A percentile compares a stretch with the other conserved stretches of the same genome.
phyloP scores from a whole-genome alignment of 2,113 vertebrate genomes.

The Felis chaus region DNA sequence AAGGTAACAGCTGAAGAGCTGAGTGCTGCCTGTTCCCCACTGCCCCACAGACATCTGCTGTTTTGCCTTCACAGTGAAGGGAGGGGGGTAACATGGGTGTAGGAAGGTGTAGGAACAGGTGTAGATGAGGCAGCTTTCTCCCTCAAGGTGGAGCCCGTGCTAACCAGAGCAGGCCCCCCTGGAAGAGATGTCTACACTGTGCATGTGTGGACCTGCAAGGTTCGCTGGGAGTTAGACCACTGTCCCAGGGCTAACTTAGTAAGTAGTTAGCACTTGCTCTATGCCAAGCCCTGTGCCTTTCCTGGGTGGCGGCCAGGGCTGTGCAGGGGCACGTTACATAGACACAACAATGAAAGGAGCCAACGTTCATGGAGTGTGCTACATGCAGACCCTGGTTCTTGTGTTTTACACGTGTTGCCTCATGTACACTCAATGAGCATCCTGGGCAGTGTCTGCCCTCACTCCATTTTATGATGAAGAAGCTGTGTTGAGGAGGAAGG shows the following conservation, averaged over 20 bases:
- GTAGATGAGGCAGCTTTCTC: background rate
- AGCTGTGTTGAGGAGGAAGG: background rate
- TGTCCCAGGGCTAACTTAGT: background rate
- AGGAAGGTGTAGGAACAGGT: background rate
- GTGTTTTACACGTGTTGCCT: background rate
- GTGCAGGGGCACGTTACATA: background rate
- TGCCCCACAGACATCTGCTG: background rate
- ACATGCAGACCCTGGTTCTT: background rate
- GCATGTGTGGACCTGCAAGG: background rate
- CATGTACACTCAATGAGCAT: background rate
- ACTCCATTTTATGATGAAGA: background rate
- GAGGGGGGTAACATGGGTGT: too few species aligned
- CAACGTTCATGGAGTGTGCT: rapidly evolving
- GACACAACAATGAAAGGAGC: background rate
- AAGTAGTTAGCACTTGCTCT: background rate
- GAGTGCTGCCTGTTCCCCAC: background rate
- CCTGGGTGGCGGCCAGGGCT: background rate
- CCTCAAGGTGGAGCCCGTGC: background rate
- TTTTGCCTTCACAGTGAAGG: background rate
- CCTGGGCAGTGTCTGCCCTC: background rate
- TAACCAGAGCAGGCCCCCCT: background rate
- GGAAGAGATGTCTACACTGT: background rate
- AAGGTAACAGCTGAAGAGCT: background rate
- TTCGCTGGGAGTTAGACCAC: background rate
- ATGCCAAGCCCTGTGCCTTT: background rate